Evolutionary conservation across 2,113 vertebrate genomes (phyloP).

Genomic region (Genyomyrus donnyi): DNA sequence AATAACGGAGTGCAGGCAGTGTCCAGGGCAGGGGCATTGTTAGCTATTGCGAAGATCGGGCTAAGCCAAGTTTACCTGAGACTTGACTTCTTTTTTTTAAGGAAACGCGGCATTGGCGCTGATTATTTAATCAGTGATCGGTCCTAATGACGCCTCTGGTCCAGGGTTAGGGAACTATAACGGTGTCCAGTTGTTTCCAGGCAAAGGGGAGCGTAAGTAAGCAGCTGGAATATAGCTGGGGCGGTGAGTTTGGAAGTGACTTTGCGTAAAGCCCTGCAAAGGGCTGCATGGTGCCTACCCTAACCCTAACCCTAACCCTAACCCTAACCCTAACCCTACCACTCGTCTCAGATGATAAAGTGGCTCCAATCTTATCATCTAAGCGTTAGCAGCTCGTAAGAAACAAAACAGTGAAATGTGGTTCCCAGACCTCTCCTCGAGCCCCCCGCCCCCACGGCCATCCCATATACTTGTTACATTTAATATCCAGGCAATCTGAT

Average conservation of each 20-base stretch:
- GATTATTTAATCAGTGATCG: no score
- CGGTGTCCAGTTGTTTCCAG: neutral
- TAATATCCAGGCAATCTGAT: neutral
- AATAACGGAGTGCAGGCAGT: neutral
- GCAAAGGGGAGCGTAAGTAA: neutral
- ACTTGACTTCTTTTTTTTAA: no score
- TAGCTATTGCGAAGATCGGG: no score
- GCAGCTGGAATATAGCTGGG: neutral
- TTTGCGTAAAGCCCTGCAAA: neutral
- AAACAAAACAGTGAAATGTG: neutral
- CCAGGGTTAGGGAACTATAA: neutral
- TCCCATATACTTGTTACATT: neutral
- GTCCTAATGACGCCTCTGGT: neutral
- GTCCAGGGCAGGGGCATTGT: no score
- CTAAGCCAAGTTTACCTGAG: no score
- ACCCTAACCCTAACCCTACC: no score
- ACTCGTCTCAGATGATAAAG: neutral
- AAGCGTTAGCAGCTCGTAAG: neutral
- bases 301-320: no score
- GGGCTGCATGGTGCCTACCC: neutral
- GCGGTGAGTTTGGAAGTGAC: neutral
- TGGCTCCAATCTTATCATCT: neutral
- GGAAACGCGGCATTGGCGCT: no score
- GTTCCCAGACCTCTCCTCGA: neutral
- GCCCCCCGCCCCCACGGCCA: neutral